Evolutionary conservation across 1,140 invertebrate species (phyloP), one percentile per base, ranked within the genome.

Genomic region (Ceratina calcarata): DNA sequence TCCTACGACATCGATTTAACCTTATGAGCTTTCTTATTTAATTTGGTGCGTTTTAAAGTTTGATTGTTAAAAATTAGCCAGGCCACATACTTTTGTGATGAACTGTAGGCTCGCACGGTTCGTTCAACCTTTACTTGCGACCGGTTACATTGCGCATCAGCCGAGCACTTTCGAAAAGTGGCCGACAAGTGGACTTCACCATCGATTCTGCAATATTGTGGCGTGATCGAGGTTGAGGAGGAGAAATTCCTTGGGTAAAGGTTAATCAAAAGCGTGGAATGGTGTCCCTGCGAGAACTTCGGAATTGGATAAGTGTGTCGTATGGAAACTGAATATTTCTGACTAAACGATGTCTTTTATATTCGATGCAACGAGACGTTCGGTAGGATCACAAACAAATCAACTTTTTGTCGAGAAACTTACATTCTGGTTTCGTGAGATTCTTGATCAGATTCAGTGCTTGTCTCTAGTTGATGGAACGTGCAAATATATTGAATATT

Each of bases 161-260:
- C 24, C 62, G n/a, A 55, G 58, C 58, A 78, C 68, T 78, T 78
- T 78, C 76, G 76, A 78, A 78, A 78, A 78, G 71, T 20, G 60
- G 10, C 22, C 68, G 68, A 45, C 49, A 71, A 71, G 67, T 68
- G 22, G 51, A 57, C 51, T 45, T 45, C 10, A 55, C 45, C 45
- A 70, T 58, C 49, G 53, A 58, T 55, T 1, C 18, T 16, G 27
- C 67, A 20, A 32, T 16, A 32, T 16, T 3, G 18, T 20, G 24
- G 24, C 24, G 67, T 10, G 70, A 72, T 61, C 16, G 57, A 15
- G 15, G 1, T 20, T 3, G 55, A 16, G 70, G 8, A 49, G n/a
- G 70, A 18, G 22, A 57, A 57, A 61, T 61, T n/a, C 10, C 0
- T 4, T 6, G 4, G 2, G 24, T 20, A 32, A 27, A 18, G 6